Percentiles rank a stretch among this genome's conserved stretches.
These are phyloP conservation scores for Dreissena polymorpha DNA, from an alignment of 1,140 invertebrate species.

Conservation along the genomic window DNA sequence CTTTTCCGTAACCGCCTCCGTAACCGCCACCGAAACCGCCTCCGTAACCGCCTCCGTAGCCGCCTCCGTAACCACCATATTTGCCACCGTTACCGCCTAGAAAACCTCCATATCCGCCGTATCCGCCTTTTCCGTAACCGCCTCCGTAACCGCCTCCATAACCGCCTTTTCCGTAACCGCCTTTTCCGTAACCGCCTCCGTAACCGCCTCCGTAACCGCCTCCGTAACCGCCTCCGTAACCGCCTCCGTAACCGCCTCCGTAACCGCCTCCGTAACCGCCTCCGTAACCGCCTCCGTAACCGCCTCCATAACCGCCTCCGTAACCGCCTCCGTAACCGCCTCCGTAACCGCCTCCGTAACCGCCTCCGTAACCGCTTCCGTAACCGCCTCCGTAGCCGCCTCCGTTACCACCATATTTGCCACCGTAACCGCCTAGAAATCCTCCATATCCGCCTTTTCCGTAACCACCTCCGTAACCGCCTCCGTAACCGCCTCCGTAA, in stretches of 20 bases:
- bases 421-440: conserved; percentile 2
- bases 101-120: background rate
- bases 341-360: too few species aligned
- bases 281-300: background rate
- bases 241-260: background rate
- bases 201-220: background rate
- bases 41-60: background rate
- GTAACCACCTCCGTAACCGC: background rate
- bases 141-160: conserved; percentile 7
- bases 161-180: background rate
- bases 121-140: conserved; percentile 6
- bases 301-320: background rate
- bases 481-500: background rate
- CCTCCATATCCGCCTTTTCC: background rate
- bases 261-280: background rate
- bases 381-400: background rate
- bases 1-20: background rate
- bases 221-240: background rate
- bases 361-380: background rate
- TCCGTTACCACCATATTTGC: background rate
- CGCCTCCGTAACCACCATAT: background rate
- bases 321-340: background rate
- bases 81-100: background rate
- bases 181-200: background rate
- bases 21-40: background rate